These are phyloP conservation scores for Neotoma lepida DNA, from an alignment of 2,113 vertebrate genomes.

Conservation along the genomic window DNA sequence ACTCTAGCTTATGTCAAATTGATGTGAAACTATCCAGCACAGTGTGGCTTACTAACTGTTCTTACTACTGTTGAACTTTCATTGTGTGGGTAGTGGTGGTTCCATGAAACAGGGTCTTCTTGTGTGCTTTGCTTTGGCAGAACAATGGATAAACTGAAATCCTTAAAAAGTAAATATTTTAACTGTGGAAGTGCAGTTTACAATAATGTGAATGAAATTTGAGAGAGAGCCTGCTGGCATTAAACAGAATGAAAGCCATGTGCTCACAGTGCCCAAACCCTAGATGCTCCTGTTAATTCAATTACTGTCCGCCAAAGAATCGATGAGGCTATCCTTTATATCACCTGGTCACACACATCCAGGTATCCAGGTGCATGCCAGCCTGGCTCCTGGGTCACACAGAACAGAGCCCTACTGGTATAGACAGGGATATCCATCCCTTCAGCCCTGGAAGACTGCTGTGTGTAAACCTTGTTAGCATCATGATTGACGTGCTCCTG, in stretches of 20 bases:
- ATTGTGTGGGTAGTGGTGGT: background rate
- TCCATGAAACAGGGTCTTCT: background rate
- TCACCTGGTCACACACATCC: too few relatives aligned
- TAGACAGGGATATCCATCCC: background rate
- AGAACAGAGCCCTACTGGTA: background rate
- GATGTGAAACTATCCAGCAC: background rate
- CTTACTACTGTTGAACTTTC: background rate
- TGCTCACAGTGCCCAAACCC: background rate
- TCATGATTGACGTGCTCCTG: background rate
- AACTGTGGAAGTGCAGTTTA: slow-evolving; percentile 9
- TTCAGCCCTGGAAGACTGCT: background rate
- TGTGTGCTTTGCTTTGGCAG: slow-evolving; percentile 11
- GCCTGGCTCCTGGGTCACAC: background rate
- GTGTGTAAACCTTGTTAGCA: background rate
- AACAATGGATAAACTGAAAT: background rate
- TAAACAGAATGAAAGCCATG: background rate
- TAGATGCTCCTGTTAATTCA: background rate
- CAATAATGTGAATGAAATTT: background rate
- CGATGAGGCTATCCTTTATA: background rate
- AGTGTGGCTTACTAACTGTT: background rate
- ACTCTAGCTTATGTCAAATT: background rate
- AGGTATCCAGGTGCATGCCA: background rate
- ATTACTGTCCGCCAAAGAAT: background rate
- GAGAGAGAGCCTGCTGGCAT: background rate
- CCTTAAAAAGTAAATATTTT: slow-evolving; percentile 22